Conservation (phyloP, 1,140 invertebrate species). For the Nephila pilipes region DNA sequence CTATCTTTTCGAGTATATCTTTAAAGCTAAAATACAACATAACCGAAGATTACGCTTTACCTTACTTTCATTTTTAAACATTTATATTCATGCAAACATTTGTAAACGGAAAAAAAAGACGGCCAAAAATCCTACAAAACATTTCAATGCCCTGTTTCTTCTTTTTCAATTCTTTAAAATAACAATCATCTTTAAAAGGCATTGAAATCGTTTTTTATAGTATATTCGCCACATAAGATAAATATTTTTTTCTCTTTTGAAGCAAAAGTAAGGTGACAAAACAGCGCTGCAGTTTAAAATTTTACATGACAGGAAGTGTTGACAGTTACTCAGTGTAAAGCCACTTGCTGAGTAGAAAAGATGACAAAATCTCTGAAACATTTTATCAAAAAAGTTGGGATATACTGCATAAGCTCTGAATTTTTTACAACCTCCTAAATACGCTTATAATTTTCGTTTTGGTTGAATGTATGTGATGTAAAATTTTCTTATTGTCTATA, state of each 20-base stretch:
- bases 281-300: background rate
- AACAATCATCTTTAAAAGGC: background rate
- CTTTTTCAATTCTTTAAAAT: background rate
- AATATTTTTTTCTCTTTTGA: background rate
- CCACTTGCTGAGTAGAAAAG: background rate
- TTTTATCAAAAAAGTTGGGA: background rate
- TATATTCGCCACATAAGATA: background rate
- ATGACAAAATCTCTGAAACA: background rate
- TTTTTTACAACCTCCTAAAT: background rate
- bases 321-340: constrained; percentile 21
- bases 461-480: background rate
- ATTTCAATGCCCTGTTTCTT: background rate
- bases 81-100: no score
- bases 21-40: no score
- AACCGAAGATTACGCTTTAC: no score
- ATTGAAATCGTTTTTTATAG: background rate
- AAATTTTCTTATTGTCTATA: background rate
- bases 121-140: background rate
- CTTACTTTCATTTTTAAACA: no score
- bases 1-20: no score
- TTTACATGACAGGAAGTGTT: constrained; percentile 9
- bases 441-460: background rate
- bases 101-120: no score
- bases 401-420: background rate
- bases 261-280: background rate